Conservation (phyloP, 2,888 invertebrate species). For the Cephus nigrinus region DNA sequence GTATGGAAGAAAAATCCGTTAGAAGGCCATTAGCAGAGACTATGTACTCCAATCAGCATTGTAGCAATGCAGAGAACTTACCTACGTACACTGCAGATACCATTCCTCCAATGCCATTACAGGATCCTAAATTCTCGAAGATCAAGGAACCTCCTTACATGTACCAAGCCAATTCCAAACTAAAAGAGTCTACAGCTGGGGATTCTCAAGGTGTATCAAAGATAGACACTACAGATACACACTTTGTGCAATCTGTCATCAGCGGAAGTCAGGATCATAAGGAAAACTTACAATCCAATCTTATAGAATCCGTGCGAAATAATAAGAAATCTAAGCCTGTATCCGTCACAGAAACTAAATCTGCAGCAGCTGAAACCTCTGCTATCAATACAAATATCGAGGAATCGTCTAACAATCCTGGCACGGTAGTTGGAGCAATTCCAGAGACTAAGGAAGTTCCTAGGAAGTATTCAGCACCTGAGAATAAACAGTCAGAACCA, state of each 20-base stretch:
- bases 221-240: too few relatives aligned
- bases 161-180: too few relatives aligned
- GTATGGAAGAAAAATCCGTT: constrained; percentile 30
- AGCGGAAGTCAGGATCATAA: not conserved
- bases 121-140: not conserved
- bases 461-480: constrained; percentile 14
- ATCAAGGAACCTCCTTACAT: not conserved
- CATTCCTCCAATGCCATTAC: not conserved
- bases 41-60: constrained; percentile 17
- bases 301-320: too few relatives aligned
- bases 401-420: too few relatives aligned
- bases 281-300: not conserved
- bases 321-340: too few relatives aligned
- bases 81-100: not conserved
- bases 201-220: too few relatives aligned
- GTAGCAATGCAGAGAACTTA: not conserved
- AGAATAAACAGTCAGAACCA: constrained; percentile 13
- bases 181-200: too few relatives aligned
- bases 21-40: constrained; percentile 55
- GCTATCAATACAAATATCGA: too few relatives aligned
- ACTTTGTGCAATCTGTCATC: not conserved
- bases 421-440: too few relatives aligned
- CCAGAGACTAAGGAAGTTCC: not conserved
- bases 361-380: not conserved
- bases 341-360: not conserved